Conservation (phyloP, 2,888 invertebrate species). For the Frankliniella intonsa region DNA sequence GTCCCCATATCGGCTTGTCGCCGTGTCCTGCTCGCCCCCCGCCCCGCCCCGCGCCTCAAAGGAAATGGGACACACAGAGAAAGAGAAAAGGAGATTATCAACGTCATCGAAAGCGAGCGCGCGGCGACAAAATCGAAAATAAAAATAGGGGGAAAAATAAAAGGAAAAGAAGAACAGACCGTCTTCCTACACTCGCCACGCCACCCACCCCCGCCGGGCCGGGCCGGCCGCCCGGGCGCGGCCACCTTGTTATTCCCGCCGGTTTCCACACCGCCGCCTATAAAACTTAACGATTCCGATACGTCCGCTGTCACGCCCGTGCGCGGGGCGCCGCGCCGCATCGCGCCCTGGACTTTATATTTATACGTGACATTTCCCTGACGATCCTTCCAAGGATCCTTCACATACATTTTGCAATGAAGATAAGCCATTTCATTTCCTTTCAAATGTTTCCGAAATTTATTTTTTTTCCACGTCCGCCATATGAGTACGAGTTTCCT, state of each 20-base stretch:
- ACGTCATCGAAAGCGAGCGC: no score
- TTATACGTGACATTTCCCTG: not conserved
- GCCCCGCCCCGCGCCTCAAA: no score
- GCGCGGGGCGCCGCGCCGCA: not conserved
- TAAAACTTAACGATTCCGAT: conserved; percentile 25
- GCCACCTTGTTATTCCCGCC: not conserved
- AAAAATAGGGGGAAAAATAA: no score
- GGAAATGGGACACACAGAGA: no score
- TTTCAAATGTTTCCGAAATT: not conserved
- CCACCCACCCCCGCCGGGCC: conserved; percentile 1
- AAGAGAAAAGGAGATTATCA: no score
- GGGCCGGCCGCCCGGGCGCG: no score
- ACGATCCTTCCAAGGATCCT: not conserved
- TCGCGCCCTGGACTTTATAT: no score
- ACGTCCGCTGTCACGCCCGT: not conserved
- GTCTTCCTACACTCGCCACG: not conserved
- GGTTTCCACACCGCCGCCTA: conserved; percentile 4
- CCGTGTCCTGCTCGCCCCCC: no score
- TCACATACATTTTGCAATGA: not conserved
- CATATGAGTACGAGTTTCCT: no score
- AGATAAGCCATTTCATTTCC: not conserved
- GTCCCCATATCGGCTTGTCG: no score
- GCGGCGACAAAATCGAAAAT: no score
- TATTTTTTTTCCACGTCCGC: not conserved
- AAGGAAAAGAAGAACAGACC: no score